phyloP scores from a whole-genome alignment of 2,113 vertebrate species.

The Scopus umbretta region DNA sequence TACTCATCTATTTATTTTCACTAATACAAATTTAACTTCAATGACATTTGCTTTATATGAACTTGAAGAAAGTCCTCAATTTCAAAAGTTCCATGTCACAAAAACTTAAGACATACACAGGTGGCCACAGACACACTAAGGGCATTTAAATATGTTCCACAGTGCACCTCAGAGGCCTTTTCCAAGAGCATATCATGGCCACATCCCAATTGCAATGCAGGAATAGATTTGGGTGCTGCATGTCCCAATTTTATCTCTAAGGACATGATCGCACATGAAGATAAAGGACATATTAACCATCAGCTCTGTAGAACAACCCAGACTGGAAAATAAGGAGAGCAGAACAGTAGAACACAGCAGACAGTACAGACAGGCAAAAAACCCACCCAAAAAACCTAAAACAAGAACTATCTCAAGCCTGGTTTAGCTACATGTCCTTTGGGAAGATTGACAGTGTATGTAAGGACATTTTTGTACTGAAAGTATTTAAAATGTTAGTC shows the following conservation, averaged over 20 bases:
- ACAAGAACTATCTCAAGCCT: neutral
- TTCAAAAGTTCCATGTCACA: neutral
- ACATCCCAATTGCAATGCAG: neutral
- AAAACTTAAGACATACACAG: neutral
- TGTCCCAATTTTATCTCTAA: neutral
- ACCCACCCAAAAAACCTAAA: neutral
- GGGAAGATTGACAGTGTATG: neutral
- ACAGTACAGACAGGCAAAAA: neutral
- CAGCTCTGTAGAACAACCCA: too few relatives aligned
- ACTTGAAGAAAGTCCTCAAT: neutral
- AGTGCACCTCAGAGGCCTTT: neutral
- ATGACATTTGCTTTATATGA: neutral
- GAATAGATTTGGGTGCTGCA: neutral
- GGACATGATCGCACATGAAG: neutral
- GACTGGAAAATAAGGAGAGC: neutral
- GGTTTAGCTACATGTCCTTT: neutral
- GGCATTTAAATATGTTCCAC: neutral
- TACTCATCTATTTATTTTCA: neutral
- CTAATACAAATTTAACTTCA: neutral
- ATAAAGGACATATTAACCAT: neutral
- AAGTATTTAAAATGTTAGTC: neutral
- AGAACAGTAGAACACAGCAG: neutral
- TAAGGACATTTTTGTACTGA: neutral
- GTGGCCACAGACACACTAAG: neutral
- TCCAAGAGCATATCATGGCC: neutral